phyloP scores from a whole-genome alignment of 92 coral and sea anemone genomes.

The Desmophyllum pertusum region DNA sequence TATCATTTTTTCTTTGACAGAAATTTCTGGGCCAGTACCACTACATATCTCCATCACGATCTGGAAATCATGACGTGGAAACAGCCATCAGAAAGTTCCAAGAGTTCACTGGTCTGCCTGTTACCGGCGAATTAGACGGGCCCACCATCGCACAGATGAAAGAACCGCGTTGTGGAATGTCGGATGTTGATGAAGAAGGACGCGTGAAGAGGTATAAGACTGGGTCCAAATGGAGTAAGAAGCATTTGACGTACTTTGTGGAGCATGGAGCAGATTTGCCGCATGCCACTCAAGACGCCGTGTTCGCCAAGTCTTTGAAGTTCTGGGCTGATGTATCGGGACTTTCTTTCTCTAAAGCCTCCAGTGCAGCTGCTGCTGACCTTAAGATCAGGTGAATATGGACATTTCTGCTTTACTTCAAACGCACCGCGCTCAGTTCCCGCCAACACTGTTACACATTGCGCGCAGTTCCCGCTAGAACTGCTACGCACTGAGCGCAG shows the following conservation, averaged over 20 bases:
- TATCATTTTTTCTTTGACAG: background rate
- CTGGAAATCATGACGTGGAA: slow-evolving; percentile 60
- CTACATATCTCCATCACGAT: slow-evolving; percentile 59
- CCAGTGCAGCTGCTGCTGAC: background rate
- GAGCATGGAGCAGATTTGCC: background rate
- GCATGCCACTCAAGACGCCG: background rate
- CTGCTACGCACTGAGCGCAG: too few relatives aligned
- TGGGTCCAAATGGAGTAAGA: background rate
- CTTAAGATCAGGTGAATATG: background rate
- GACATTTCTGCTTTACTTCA: too few relatives aligned
- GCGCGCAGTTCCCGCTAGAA: too few relatives aligned
- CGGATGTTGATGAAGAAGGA: background rate
- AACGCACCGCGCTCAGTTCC: too few relatives aligned
- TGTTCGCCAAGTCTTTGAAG: background rate
- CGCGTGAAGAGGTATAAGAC: background rate
- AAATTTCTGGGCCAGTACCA: slow-evolving; percentile 51
- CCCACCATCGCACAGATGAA: background rate
- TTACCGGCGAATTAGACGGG: slow-evolving; percentile 42
- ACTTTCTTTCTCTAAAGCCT: background rate
- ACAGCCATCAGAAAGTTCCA: slow-evolving; percentile 47
- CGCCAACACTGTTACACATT: too few relatives aligned
- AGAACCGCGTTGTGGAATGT: background rate
- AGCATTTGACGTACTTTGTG: background rate
- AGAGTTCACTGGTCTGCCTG: slow-evolving; percentile 49
- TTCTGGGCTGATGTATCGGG: background rate